phyloP scores from a whole-genome alignment of 2,797 vertebrate genomes.

The Anniella stebbinsi region DNA sequence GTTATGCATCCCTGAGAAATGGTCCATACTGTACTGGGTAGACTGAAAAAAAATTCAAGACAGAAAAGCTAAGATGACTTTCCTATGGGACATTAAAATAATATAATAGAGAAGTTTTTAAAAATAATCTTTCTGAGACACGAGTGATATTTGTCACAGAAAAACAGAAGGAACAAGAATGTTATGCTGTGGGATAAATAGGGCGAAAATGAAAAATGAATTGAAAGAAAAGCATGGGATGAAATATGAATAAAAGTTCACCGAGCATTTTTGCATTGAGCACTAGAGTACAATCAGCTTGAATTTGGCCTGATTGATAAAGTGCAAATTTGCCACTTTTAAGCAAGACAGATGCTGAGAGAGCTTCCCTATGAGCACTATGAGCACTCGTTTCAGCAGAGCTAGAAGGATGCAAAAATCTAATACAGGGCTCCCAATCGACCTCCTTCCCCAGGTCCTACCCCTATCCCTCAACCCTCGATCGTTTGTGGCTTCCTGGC shows the following conservation, averaged over 20 bases:
- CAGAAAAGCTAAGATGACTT: slow-evolving; percentile 2
- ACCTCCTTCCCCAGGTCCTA: no score
- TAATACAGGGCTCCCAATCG: no score
- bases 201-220: neutral
- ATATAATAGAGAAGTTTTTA: neutral
- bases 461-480: no score
- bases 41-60: slow-evolving; percentile 80
- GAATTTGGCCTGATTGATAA: neutral
- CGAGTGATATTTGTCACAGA: neutral
- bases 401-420: neutral
- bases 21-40: slow-evolving; percentile 97
- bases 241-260: neutral
- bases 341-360: neutral
- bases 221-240: neutral
- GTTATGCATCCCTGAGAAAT: slow-evolving; percentile 98
- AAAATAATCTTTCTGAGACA: neutral
- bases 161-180: neutral
- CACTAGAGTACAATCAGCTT: neutral
- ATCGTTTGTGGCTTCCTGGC: no score
- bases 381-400: neutral
- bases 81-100: neutral
- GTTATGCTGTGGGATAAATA: no score
- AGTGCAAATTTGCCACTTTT: neutral
- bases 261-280: neutral
- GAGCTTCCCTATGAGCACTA: neutral